Evolutionary conservation across 2,888 invertebrate genomes (phyloP).

Genomic region (Seira musarum): DNA sequence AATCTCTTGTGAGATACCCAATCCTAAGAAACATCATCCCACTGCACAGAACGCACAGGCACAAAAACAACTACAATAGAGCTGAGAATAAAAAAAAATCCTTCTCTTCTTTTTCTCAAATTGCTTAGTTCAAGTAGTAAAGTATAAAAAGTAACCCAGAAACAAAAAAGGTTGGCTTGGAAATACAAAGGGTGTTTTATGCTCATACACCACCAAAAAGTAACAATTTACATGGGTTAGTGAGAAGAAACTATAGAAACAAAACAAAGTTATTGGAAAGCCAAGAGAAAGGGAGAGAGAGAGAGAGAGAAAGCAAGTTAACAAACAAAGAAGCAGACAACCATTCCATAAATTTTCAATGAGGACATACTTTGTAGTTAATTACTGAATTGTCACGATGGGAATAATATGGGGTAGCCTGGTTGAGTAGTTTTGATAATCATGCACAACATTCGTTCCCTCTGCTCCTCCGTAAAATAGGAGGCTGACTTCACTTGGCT

Average conservation of each 20-base stretch:
- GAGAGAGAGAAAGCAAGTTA: constrained; percentile 53
- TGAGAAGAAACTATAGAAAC: neutral
- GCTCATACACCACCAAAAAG: constrained; percentile 2
- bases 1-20: constrained; percentile 49
- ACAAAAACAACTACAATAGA: neutral
- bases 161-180: neutral
- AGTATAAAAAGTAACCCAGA: constrained; percentile 3
- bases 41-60: neutral
- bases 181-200: constrained; percentile 9
- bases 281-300: no score
- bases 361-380: constrained; percentile 70
- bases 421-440: constrained; percentile 53
- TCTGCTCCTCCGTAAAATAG: no score
- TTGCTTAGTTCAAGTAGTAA: neutral
- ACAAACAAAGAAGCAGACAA: constrained; percentile 53
- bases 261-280: constrained; percentile 21
- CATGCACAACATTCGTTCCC: constrained; percentile 22
- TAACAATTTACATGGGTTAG: constrained; percentile 2
- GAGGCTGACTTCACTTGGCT: no score
- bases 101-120: constrained; percentile 7
- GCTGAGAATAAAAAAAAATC: neutral
- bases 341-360: constrained; percentile 69
- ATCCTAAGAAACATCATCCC: constrained; percentile 20
- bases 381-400: constrained; percentile 70
- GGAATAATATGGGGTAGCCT: constrained; percentile 66